phyloP scores from a whole-genome alignment of 2,888 invertebrate species.

The Chrysomela aeneicollis region DNA sequence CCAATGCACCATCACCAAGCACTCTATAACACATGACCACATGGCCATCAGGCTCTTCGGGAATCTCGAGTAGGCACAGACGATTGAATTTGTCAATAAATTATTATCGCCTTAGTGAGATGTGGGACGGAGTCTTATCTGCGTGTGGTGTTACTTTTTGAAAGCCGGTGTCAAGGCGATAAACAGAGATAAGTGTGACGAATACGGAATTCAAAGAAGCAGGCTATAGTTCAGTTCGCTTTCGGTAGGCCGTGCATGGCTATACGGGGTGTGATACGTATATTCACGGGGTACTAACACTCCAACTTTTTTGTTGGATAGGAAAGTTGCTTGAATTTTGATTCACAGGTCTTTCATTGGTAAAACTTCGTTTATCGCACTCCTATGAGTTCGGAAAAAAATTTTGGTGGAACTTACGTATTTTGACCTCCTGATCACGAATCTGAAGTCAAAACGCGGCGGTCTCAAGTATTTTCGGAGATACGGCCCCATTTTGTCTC shows the following conservation, averaged over 20 bases:
- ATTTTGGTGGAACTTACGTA: too few species aligned
- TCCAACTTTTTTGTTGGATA: too few species aligned
- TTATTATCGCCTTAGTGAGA: slow-evolving; percentile 36
- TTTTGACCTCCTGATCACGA: too few species aligned
- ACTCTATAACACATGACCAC: background rate
- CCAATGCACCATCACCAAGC: background rate
- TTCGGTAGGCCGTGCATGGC: background rate
- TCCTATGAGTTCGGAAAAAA: too few species aligned
- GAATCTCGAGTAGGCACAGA: background rate
- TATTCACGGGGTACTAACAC: too few species aligned
- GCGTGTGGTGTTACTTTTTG: slow-evolving; percentile 33
- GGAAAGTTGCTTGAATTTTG: too few species aligned
- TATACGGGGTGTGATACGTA: background rate
- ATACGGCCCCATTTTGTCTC: too few species aligned
- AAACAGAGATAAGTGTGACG: background rate
- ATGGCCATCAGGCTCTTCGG: background rate
- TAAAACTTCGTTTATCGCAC: too few species aligned
- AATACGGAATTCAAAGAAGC: background rate
- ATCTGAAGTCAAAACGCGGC: too few species aligned
- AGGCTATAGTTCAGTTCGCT: background rate
- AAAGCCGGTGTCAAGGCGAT: background rate
- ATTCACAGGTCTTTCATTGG: too few species aligned
- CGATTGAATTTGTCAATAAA: slow-evolving; percentile 41
- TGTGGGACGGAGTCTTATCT: slow-evolving; percentile 33
- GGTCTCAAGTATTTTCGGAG: too few species aligned